Conservation (phyloP, 2,797 vertebrate genomes). For the Chiroxiphia lanceolata region DNA sequence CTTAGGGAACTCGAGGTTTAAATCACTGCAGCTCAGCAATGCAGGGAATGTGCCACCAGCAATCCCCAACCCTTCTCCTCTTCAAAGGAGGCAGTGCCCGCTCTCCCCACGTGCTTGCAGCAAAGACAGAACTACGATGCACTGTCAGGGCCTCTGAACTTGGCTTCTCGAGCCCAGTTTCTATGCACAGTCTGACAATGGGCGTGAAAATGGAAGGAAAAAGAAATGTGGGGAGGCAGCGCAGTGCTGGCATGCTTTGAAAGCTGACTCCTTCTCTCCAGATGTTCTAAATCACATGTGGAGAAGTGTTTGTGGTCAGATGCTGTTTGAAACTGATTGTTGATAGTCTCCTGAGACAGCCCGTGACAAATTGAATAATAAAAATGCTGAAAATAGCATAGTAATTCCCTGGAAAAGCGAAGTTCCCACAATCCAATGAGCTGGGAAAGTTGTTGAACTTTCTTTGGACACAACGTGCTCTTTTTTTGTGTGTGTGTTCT, state of each 20-base stretch:
- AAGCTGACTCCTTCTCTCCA: slow-evolving; percentile 64
- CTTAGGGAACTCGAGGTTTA: neutral
- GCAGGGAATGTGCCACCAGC: neutral
- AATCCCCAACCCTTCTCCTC: neutral
- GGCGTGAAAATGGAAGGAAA: neutral
- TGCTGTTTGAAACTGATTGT: slow-evolving; percentile 87
- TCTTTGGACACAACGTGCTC: slow-evolving; percentile 62
- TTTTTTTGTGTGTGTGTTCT: slow-evolving; percentile 30
- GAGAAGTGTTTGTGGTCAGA: slow-evolving; percentile 86
- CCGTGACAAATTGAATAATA: slow-evolving; percentile 87
- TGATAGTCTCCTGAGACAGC: slow-evolving; percentile 87
- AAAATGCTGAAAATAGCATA: slow-evolving; percentile 91
- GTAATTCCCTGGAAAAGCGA: slow-evolving; percentile 84
- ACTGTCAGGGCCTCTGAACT: neutral
- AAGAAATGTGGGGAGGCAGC: neutral
- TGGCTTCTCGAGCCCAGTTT: neutral
- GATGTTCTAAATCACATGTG: slow-evolving; percentile 93
- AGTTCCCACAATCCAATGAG: slow-evolving; percentile 92
- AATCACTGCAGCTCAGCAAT: neutral
- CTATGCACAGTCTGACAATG: neutral
- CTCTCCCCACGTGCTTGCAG: rapidly evolving
- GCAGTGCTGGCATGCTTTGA: neutral
- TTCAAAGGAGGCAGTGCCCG: neutral
- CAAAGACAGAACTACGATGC: too few relatives aligned
- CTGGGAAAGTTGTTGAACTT: slow-evolving; percentile 89